A percentile compares a stretch with the other conserved stretches of the same genome.
phyloP scores from a whole-genome alignment of 2,797 vertebrate species.

The Myiotriccus ornatus region DNA sequence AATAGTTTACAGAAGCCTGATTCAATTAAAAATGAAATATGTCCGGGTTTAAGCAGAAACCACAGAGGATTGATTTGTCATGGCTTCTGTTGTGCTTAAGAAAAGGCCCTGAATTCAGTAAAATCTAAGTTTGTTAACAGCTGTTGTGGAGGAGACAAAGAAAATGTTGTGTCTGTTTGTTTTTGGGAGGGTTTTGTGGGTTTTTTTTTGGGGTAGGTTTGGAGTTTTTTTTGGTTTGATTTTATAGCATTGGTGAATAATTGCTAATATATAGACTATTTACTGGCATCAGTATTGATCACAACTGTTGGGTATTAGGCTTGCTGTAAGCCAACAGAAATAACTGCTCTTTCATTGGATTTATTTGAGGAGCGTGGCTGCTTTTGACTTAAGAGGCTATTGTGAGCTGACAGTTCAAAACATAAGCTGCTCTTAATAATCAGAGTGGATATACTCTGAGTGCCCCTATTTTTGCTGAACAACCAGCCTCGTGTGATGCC shows the following conservation, averaged over 20 bases:
- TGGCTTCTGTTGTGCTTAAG: neutral
- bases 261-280: neutral
- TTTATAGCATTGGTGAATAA: neutral
- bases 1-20: neutral
- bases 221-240: neutral
- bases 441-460: conserved; percentile 16
- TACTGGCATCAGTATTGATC: neutral
- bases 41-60: neutral
- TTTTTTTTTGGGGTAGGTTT: neutral
- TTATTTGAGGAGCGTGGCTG: conserved; percentile 37
- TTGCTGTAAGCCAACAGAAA: conserved; percentile 10
- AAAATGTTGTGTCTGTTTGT: neutral
- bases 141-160: neutral
- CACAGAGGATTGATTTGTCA: neutral
- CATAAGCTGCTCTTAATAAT: conserved; percentile 44
- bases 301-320: neutral
- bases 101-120: neutral
- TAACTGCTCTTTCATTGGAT: conserved; percentile 44
- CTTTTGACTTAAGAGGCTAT: conserved; percentile 47
- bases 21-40: conserved; percentile 25
- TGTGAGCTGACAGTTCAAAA: conserved; percentile 54
- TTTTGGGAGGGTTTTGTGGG: neutral
- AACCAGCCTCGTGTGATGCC: neutral
- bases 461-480: neutral
- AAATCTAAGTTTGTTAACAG: conserved; percentile 18